Conservation (phyloP, 2,797 vertebrate species). For the Amniataba percoides region DNA sequence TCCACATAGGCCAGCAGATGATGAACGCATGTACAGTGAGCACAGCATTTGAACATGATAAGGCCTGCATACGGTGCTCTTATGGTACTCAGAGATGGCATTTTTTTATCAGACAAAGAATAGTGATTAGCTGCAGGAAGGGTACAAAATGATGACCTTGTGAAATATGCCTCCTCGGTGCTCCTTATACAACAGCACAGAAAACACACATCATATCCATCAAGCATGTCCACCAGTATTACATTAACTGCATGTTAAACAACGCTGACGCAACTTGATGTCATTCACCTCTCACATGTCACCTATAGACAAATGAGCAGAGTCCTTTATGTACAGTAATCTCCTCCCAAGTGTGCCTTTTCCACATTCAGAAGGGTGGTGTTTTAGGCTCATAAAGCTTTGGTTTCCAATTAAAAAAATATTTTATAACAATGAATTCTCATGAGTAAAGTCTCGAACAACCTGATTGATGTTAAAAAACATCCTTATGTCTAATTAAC, state of each 20-base stretch:
- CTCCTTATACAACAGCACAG: neutral
- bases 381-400: neutral
- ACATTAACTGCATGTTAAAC: neutral
- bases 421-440: neutral
- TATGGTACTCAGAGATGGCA: neutral
- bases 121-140: neutral
- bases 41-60: slow-evolving; percentile 37
- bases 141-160: slow-evolving; percentile 5
- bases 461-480: neutral
- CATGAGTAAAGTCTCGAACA: neutral
- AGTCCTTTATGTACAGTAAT: neutral
- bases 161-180: neutral
- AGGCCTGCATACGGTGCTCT: neutral
- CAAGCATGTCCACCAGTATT: neutral
- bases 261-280: slow-evolving; percentile 6
- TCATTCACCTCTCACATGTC: neutral
- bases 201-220: neutral
- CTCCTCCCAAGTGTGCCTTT: slow-evolving; percentile 11
- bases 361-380: neutral
- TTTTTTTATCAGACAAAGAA: slow-evolving; percentile 33
- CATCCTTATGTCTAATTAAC: neutral
- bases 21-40: slow-evolving; percentile 35
- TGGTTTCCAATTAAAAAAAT: neutral
- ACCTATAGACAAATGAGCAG: neutral
- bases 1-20: slow-evolving; percentile 10